These are phyloP conservation scores for Euphydryas editha DNA, from an alignment of 2,888 invertebrate genomes.

Conservation along the genomic window DNA sequence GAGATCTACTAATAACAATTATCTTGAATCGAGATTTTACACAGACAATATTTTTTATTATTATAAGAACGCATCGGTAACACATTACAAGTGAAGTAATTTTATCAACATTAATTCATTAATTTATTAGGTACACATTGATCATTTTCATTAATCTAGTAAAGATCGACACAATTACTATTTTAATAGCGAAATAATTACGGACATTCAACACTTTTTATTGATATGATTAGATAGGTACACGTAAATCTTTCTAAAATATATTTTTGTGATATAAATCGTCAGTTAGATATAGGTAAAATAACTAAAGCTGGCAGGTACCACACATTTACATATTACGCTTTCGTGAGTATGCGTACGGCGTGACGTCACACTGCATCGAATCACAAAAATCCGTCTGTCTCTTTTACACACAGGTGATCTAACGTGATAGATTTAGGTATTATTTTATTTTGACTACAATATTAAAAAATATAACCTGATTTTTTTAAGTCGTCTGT, in stretches of 20 bases:
- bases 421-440: too few relatives aligned
- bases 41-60: constrained; percentile 4
- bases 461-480: too few relatives aligned
- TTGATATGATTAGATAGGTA: constrained; percentile 66
- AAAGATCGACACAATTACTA: constrained; percentile 43
- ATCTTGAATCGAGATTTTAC: constrained; percentile 25
- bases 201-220: constrained; percentile 48
- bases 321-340: too few relatives aligned
- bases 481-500: too few relatives aligned
- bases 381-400: too few relatives aligned
- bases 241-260: constrained; percentile 70
- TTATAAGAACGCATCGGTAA: constrained; percentile 25
- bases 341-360: too few relatives aligned
- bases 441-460: too few relatives aligned
- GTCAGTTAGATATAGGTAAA: constrained; percentile 53
- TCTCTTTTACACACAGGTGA: too few relatives aligned
- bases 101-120: constrained; percentile 19
- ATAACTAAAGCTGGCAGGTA: too few relatives aligned
- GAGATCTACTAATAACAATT: constrained; percentile 44
- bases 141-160: constrained; percentile 26
- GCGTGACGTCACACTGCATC: too few relatives aligned
- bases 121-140: constrained; percentile 23
- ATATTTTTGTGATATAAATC: constrained; percentile 48
- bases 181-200: constrained; percentile 46
- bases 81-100: constrained; percentile 16